Conservation (phyloP, 2,888 invertebrate genomes). For the Archips xylosteana region DNA sequence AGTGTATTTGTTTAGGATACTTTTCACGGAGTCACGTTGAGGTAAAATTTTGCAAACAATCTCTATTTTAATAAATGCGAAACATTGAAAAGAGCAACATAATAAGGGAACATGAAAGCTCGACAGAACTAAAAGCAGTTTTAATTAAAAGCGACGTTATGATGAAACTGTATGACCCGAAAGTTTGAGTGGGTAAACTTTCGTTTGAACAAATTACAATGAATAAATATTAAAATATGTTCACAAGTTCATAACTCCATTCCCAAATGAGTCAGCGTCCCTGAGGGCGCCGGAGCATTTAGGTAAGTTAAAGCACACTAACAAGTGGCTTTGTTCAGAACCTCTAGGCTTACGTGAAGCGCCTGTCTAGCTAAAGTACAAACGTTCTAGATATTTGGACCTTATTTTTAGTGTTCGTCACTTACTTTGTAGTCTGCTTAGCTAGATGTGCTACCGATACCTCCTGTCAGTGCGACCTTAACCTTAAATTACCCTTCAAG, state of each 20-base stretch:
- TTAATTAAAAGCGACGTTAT: slow-evolving; percentile 10
- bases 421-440: background rate
- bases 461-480: background rate
- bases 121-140: slow-evolving; percentile 8
- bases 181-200: slow-evolving; percentile 9
- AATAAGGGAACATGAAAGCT: background rate
- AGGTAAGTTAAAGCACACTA: background rate
- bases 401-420: background rate
- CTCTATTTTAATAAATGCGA: background rate
- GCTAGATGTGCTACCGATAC: background rate
- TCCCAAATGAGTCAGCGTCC: background rate
- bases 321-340: background rate
- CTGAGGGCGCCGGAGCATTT: background rate
- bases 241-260: slow-evolving; percentile 4
- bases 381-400: background rate
- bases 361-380: background rate
- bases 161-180: slow-evolving; percentile 10
- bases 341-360: background rate
- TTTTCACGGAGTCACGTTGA: background rate
- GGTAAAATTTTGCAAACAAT: background rate
- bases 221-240: slow-evolving; percentile 16
- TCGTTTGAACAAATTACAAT: slow-evolving; percentile 13
- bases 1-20: background rate
- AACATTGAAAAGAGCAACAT: background rate
- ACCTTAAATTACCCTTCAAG: background rate